Evolutionary conservation across 2,113 vertebrate species (phyloP).

Genomic region (Tachysurus vachellii): DNA sequence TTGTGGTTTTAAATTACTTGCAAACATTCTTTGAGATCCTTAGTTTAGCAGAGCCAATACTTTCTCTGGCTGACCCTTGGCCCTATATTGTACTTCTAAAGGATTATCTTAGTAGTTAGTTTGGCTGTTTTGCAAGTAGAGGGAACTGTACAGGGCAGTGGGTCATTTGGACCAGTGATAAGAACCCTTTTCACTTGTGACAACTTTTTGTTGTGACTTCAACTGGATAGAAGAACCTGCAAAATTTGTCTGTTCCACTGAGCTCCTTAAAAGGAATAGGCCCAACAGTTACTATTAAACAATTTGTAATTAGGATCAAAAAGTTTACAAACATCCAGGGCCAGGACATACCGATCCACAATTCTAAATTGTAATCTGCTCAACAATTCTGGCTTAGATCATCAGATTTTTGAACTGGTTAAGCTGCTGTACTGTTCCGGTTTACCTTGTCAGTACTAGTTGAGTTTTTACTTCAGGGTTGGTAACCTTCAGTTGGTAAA

Average conservation of each 20-base stretch:
- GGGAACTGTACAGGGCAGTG: neutral
- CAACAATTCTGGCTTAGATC: neutral
- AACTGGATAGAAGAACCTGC: neutral
- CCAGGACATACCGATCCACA: too few species aligned
- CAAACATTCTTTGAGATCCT: too few species aligned
- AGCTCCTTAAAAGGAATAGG: neutral
- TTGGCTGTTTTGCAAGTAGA: too few species aligned
- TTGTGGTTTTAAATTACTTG: too few species aligned
- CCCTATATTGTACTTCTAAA: too few species aligned
- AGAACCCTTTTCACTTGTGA: neutral
- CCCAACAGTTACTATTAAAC: neutral
- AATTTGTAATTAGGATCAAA: neutral
- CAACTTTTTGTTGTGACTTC: neutral
- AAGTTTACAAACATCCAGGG: neutral
- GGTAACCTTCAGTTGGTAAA: neutral
- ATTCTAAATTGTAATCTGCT: neutral
- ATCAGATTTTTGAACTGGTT: neutral
- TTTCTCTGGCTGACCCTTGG: neutral
- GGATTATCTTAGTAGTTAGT: too few species aligned
- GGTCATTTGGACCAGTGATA: neutral
- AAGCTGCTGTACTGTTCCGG: neutral
- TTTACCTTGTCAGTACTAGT: neutral
- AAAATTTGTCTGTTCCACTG: neutral
- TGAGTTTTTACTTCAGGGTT: neutral
- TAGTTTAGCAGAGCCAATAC: too few species aligned